phyloP scores from a whole-genome alignment of 2,888 invertebrate species.

The Dichetophora obliterata region DNA sequence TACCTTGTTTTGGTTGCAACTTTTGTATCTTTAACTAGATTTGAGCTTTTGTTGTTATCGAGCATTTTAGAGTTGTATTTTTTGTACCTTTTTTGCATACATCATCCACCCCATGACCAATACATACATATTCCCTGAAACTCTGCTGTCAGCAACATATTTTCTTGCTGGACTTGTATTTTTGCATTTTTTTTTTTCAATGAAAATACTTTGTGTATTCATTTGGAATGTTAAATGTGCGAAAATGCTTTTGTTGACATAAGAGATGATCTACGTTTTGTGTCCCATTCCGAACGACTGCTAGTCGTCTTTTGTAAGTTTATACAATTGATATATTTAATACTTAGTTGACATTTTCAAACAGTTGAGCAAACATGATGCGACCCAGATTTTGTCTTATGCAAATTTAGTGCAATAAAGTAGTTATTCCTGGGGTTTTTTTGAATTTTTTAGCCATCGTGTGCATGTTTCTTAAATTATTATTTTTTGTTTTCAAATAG shows the following conservation, averaged over 20 bases:
- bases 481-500: too few species aligned
- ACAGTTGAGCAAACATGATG: conserved; percentile 26
- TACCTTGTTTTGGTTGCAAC: conserved; percentile 36
- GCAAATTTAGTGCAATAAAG: conserved; percentile 15
- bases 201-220: conserved; percentile 13
- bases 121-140: neutral
- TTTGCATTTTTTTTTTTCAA: neutral
- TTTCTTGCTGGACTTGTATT: neutral
- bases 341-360: neutral
- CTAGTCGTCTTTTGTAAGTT: neutral
- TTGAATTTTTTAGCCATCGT: neutral
- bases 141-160: neutral
- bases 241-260: conserved; percentile 49
- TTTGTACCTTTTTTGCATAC: neutral
- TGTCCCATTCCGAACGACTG: neutral
- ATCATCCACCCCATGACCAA: neutral
- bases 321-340: neutral
- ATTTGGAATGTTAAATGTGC: conserved; percentile 46
- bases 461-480: too few species aligned
- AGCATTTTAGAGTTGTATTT: neutral
- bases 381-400: conserved; percentile 5
- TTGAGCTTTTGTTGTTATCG: conserved; percentile 30
- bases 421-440: neutral
- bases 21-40: conserved; percentile 47
- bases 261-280: conserved; percentile 44